Conservation (phyloP, 2,888 invertebrate genomes). For the Machimus rusticus region DNA sequence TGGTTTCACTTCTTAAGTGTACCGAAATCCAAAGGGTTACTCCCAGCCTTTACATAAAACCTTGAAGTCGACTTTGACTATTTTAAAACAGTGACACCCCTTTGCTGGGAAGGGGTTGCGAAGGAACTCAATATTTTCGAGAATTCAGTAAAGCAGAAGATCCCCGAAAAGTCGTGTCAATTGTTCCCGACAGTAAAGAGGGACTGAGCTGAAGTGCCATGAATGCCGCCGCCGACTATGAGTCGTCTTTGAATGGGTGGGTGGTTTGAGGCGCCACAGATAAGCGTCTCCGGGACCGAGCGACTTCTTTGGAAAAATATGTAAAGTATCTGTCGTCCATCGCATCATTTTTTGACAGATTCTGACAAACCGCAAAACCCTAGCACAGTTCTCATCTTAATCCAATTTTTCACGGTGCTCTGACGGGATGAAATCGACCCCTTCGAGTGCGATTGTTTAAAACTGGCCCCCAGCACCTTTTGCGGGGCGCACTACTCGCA, state of each 20-base stretch:
- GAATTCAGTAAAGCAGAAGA: background rate
- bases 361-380: slow-evolving; percentile 47
- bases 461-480: background rate
- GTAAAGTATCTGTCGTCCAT: slow-evolving; percentile 46
- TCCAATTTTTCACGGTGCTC: slow-evolving; percentile 48
- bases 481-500: background rate
- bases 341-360: slow-evolving; percentile 44
- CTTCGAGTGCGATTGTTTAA: slow-evolving; percentile 31
- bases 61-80: background rate
- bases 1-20: background rate
- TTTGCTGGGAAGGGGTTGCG: background rate
- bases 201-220: background rate
- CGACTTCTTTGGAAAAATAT: slow-evolving; percentile 45
- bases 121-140: background rate
- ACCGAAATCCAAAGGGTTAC: background rate
- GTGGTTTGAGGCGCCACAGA: background rate
- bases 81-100: background rate
- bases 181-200: background rate
- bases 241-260: background rate
- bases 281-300: slow-evolving; percentile 38
- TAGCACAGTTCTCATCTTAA: slow-evolving; percentile 43
- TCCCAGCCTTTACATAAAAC: background rate
- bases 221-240: background rate
- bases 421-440: slow-evolving; percentile 21
- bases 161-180: background rate